Conservation (phyloP, 2,113 vertebrate species). For the Odocoileus virginianus region DNA sequence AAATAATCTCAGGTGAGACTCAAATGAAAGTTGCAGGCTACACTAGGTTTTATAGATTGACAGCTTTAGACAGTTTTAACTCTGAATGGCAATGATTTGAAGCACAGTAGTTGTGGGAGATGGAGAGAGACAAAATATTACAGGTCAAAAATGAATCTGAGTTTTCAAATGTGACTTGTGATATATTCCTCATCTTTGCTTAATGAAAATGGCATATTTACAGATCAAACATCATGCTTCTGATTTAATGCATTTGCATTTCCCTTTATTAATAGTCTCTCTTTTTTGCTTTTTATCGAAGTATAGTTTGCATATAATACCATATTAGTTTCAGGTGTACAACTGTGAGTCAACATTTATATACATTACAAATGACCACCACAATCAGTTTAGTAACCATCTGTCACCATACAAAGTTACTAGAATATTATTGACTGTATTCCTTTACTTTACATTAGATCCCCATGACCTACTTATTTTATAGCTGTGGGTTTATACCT, state of each 20-base stretch:
- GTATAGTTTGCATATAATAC: background rate
- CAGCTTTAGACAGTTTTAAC: background rate
- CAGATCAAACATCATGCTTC: background rate
- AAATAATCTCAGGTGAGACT: background rate
- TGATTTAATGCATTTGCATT: background rate
- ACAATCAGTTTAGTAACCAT: background rate
- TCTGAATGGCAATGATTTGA: background rate
- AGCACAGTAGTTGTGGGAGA: background rate
- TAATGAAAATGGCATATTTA: background rate
- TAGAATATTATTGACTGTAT: background rate
- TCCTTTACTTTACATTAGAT: background rate
- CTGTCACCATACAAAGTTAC: background rate
- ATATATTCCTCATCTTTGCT: background rate
- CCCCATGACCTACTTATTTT: background rate
- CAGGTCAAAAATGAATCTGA: background rate
- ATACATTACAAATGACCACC: background rate
- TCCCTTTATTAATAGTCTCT: background rate
- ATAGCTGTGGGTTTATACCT: background rate
- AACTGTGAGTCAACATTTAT: background rate
- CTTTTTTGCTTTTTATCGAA: background rate
- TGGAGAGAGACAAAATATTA: background rate
- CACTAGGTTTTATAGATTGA: background rate
- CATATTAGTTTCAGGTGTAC: background rate
- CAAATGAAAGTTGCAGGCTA: background rate
- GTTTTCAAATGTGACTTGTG: conserved; percentile 6